Evolutionary conservation across 1,140 invertebrate species (phyloP).

Genomic region (Acromyrmex charruanus): DNA sequence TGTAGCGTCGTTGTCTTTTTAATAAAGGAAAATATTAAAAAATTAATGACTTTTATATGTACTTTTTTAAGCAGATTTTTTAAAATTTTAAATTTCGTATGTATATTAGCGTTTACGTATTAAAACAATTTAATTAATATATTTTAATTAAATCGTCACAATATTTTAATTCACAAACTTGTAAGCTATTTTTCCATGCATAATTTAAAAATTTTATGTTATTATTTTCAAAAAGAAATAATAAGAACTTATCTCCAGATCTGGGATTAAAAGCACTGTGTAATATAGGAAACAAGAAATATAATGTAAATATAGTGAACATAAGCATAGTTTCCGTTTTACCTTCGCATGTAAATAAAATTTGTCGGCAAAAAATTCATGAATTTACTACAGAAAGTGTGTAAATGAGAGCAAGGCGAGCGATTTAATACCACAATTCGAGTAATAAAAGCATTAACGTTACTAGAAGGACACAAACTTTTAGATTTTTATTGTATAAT

Average conservation of each 20-base stretch:
- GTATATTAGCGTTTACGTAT: background rate
- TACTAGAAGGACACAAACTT: background rate
- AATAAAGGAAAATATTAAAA: background rate
- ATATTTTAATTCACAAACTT: background rate
- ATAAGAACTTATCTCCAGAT: conserved; percentile 6
- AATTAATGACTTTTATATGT: too few species aligned
- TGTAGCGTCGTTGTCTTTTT: background rate
- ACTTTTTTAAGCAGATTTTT: background rate
- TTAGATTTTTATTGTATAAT: background rate
- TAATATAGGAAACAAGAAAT: background rate
- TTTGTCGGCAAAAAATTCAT: conserved; percentile 24
- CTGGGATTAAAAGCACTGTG: background rate
- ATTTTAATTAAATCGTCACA: too few species aligned
- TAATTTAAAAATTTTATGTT: background rate
- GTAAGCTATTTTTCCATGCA: background rate
- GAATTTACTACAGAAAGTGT: background rate
- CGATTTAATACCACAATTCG: conserved; percentile 4
- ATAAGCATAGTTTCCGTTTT: background rate
- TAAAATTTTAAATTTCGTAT: background rate
- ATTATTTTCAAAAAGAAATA: background rate
- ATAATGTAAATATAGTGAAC: background rate
- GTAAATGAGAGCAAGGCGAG: conserved; percentile 37
- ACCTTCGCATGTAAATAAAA: background rate
- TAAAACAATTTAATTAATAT: background rate
- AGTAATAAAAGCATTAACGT: background rate